Evolutionary conservation across 2,797 vertebrate species (phyloP).

Genomic region (Phoebastria nigripes): DNA sequence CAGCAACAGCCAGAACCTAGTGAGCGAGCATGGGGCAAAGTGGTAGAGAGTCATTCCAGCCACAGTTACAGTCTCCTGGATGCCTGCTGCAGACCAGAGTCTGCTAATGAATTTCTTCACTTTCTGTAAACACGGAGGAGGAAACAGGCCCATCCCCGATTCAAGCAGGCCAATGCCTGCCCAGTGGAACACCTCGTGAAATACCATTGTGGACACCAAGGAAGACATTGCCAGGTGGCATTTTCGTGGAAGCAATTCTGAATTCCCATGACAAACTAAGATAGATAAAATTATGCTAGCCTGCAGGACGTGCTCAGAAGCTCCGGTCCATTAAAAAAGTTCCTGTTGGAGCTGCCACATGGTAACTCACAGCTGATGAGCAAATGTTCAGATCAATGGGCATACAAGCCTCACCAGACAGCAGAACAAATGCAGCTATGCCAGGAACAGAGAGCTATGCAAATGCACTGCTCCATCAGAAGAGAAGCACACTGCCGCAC

Average conservation of each 20-base stretch:
- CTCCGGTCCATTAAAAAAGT: background rate
- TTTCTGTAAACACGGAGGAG: background rate
- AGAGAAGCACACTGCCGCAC: background rate
- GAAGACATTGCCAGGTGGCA: background rate
- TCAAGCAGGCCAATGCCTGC: background rate
- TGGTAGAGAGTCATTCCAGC: background rate
- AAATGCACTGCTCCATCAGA: background rate
- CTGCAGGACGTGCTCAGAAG: background rate
- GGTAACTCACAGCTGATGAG: background rate
- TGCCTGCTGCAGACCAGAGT: background rate
- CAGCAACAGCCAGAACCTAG: background rate
- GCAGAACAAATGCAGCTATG: background rate
- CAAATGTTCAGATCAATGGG: background rate
- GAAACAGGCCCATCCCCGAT: background rate
- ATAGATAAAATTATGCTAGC: background rate
- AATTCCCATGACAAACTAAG: background rate
- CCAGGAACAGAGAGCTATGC: background rate
- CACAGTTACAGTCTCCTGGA: accelerated
- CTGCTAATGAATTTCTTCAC: background rate
- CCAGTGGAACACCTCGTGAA: background rate
- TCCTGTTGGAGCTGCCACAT: background rate
- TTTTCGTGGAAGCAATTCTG: background rate
- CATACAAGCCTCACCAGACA: background rate
- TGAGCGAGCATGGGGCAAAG: background rate
- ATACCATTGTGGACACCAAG: background rate